Evolutionary conservation across 2,113 vertebrate species (phyloP).

Genomic region (Setophaga kirtlandii): DNA sequence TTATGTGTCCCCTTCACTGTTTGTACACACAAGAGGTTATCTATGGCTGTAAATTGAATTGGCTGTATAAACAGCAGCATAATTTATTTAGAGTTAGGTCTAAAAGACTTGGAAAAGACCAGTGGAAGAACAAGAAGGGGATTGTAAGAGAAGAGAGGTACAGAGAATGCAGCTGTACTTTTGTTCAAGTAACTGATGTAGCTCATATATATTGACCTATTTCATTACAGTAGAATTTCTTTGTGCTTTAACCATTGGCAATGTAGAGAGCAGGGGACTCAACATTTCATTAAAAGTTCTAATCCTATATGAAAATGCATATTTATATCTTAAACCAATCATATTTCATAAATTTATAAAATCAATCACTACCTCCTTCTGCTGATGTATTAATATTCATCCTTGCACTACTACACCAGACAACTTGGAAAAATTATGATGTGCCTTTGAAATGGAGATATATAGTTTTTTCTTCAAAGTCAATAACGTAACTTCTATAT

Average conservation of each 20-base stretch:
- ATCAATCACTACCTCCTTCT: not conserved
- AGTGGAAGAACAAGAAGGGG: not conserved
- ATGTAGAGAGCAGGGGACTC: not conserved
- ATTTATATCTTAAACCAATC: not conserved
- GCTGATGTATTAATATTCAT: constrained; percentile 4
- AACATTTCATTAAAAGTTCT: not conserved
- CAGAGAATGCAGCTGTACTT: not conserved
- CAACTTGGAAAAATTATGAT: not conserved
- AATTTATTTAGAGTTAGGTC: constrained; percentile 13
- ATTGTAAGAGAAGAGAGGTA: not conserved
- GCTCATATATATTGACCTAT: rapidly evolving
- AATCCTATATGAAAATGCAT: not conserved
- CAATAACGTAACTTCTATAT: not conserved
- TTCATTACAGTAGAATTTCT: not conserved
- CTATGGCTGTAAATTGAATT: constrained; percentile 18
- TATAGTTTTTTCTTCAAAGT: not conserved
- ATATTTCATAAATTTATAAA: not conserved
- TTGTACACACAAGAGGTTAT: constrained; percentile 1
- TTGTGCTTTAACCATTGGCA: not conserved
- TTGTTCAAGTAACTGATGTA: not conserved
- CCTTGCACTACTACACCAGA: not conserved
- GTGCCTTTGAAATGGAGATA: not conserved
- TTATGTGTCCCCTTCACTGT: not conserved
- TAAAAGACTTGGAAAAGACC: not conserved
- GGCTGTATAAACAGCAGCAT: constrained; percentile 6